Conservation (phyloP, 2,797 vertebrate species). For the Melanotaenia maccullochi region DNA sequence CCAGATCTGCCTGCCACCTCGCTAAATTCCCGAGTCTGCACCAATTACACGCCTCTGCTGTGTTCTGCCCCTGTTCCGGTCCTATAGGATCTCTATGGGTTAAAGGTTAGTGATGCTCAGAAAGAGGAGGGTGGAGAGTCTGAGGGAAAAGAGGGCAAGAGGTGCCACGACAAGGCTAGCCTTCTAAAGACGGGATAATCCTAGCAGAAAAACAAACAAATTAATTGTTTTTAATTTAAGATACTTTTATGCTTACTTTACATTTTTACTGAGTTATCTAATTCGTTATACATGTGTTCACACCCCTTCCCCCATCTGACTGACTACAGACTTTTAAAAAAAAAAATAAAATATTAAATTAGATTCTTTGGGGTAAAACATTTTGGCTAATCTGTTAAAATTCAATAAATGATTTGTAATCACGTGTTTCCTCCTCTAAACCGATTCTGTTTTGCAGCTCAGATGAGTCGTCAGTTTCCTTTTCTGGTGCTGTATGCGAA, state of each 20-base stretch:
- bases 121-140: conserved; percentile 24
- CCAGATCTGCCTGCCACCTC: conserved; percentile 45
- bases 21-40: conserved; percentile 31
- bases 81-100: conserved; percentile 75
- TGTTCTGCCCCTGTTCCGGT: conserved; percentile 39
- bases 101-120: conserved; percentile 75
- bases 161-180: conserved; percentile 22
- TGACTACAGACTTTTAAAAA: background rate
- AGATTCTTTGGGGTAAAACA: too few relatives aligned
- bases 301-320: too few relatives aligned
- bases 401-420: background rate
- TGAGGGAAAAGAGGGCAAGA: conserved; percentile 12
- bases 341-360: too few relatives aligned
- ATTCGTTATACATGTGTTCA: background rate
- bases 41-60: conserved; percentile 63
- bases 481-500: conserved; percentile 1
- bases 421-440: background rate
- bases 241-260: background rate
- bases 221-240: background rate
- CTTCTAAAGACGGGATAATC: conserved; percentile 7
- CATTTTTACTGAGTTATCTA: too few relatives aligned
- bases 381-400: background rate
- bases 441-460: background rate
- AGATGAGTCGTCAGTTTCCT: conserved; percentile 5
- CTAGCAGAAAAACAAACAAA: conserved; percentile 27